Base-by-base conservation (phyloP, 2,888 invertebrate species). In the Oscheius sp. region DNA sequence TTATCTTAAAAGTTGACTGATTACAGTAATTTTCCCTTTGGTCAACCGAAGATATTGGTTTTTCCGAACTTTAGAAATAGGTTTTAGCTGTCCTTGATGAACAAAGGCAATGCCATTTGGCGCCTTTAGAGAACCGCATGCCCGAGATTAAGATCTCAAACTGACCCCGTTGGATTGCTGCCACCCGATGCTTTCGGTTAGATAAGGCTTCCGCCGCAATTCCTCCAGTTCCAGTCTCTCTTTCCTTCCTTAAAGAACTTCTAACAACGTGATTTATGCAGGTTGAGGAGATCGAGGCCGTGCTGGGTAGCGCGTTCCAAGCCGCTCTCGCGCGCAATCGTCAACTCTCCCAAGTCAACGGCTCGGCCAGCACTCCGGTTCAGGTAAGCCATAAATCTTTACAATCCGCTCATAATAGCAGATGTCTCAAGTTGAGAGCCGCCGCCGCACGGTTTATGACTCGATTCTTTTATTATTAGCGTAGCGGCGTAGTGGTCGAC, bases 211-310 rank as follows among this genome's bases (percentile, higher is more conserved):
- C 48, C 48, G 23, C 48, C 25, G 25, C 48, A 48, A 25, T 25
- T 23, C 20, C 23, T 6, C 31, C 29, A 31, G 29, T 31, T 20
- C 8, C 25, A 50, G 20, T 17, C 50, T 25, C 17, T 17, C 31
- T 53, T 8, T 53, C 53, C 6, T n/a, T 53, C 5, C 53, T 48
- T 20, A 48, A 12, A 48, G 20, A 12, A 31, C 37, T 27, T 52
- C 6, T 25, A 17, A 37, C 23, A 23, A 52, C 48, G 34, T 64
- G 37, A 50, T 72, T 55, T 55, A 55, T 70, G 31, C 73, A 73
- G 77, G 73, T 75, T 20, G 72, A 75, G 65, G 75, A 78, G 50
- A 78, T 78, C 46, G 75, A 78, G 58, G 61, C 58, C 31, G 72
- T 78, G 48, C 65, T 78, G 39, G 70, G 69, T 29, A 76, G 68